These are phyloP conservation scores for Pterostichus niger DNA, from an alignment of 2,888 invertebrate species.

Conservation along the genomic window DNA sequence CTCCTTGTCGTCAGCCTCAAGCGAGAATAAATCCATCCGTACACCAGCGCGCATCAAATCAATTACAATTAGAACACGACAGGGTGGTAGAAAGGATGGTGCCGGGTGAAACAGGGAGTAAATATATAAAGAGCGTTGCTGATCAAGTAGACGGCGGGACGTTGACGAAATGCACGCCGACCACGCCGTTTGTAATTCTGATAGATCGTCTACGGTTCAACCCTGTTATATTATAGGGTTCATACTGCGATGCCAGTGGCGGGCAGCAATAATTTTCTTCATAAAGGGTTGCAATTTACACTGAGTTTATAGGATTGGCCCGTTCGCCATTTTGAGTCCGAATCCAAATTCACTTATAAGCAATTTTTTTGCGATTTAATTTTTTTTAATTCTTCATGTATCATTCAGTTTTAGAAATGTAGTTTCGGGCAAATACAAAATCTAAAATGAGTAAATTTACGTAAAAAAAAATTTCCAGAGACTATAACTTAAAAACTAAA, in stretches of 20 bases:
- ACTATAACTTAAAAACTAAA: too few species aligned
- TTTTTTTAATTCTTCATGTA: too few species aligned
- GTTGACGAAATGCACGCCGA: background rate
- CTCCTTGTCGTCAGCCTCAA: background rate
- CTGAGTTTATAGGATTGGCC: too few species aligned
- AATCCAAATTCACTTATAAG: too few species aligned
- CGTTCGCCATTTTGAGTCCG: too few species aligned
- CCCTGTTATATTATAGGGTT: slow-evolving; percentile 3
- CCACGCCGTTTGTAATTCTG: slow-evolving; percentile 49
- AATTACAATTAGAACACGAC: slow-evolving; percentile 42
- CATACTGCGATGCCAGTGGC: background rate
- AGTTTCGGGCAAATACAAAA: too few species aligned
- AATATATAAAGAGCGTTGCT: slow-evolving; percentile 21
- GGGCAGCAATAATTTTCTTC: background rate
- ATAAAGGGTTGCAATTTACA: too few species aligned
- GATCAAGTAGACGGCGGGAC: slow-evolving; percentile 20
- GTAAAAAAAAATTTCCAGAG: too few species aligned
- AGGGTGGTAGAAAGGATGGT: background rate
- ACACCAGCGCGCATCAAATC: slow-evolving; percentile 15
- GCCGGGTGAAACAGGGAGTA: background rate
- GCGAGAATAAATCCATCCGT: slow-evolving; percentile 1
- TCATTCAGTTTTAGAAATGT: too few species aligned
- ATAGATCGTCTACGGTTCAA: slow-evolving; percentile 18
- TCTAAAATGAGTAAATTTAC: too few species aligned
- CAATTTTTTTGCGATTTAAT: too few species aligned